Conservation (phyloP, 2,888 invertebrate species). For the Drosophila affinis region DNA sequence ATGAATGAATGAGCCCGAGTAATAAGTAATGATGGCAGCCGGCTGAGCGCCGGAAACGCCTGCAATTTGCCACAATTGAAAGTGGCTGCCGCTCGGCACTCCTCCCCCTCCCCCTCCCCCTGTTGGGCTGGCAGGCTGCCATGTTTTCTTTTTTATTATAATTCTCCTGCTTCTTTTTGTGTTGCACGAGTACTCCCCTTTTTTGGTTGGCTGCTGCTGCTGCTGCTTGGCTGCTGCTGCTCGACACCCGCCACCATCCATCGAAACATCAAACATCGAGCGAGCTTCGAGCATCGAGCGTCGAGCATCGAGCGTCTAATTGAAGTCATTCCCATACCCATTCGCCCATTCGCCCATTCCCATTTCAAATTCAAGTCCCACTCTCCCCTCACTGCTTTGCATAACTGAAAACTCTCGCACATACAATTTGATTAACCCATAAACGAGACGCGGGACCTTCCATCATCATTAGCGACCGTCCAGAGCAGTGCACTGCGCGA, state of each 20-base stretch:
- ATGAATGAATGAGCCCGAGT: slow-evolving; percentile 30
- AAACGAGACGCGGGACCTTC: slow-evolving; percentile 58
- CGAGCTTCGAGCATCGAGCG: slow-evolving; percentile 1
- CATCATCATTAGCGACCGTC: slow-evolving; percentile 71
- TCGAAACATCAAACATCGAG: slow-evolving; percentile 34
- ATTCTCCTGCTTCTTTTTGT: slow-evolving; percentile 29
- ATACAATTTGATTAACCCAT: slow-evolving; percentile 73
- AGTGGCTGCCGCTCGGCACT: slow-evolving; percentile 65
- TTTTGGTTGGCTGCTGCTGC: slow-evolving; percentile 66
- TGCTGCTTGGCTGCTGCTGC: slow-evolving; percentile 2
- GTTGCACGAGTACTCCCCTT: slow-evolving; percentile 62
- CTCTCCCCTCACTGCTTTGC: slow-evolving; percentile 59
- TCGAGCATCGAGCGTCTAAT: slow-evolving; percentile 52
- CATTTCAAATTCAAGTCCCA: slow-evolving; percentile 15
- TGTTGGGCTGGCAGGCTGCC: slow-evolving; percentile 52
- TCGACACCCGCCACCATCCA: slow-evolving; percentile 58
- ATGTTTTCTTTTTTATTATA: slow-evolving; percentile 55
- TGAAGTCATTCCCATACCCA: slow-evolving; percentile 56
- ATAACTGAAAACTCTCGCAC: slow-evolving; percentile 54
- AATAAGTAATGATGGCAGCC: slow-evolving; percentile 78
- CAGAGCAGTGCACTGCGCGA: slow-evolving; percentile 18
- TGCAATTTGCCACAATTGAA: slow-evolving; percentile 80
- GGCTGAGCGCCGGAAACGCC: slow-evolving; percentile 72
- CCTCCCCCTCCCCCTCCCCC: slow-evolving; percentile 2
- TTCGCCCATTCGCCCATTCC: not conserved